A percentile compares a stretch with the other conserved stretches of the same genome.
phyloP scores from a whole-genome alignment of 2,797 vertebrate genomes.

The Galago senegalensis region DNA sequence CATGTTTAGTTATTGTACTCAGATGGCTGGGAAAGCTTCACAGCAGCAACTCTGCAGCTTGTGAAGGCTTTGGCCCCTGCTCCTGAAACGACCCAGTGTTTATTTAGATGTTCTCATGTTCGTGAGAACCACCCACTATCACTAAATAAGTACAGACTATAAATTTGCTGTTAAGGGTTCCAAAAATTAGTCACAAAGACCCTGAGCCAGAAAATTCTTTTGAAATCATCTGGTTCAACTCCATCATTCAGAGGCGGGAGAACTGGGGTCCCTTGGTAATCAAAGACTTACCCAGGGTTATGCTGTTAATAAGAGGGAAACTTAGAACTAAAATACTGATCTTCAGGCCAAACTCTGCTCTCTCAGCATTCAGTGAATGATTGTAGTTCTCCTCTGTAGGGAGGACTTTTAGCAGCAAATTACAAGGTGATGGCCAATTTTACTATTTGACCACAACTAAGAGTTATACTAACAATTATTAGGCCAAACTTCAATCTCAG shows the following conservation, averaged over 20 bases:
- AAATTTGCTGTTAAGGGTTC: constrained; percentile 39
- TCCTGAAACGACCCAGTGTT: not conserved
- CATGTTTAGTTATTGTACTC: not conserved
- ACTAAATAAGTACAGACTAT: constrained; percentile 54
- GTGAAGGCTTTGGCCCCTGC: not conserved
- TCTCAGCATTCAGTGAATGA: not conserved
- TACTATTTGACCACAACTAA: not conserved
- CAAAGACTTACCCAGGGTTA: not conserved
- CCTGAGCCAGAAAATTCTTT: constrained; percentile 53
- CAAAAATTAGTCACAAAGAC: constrained; percentile 64
- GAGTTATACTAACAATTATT: not conserved
- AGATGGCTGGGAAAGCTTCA: not conserved
- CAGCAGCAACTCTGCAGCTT: not conserved
- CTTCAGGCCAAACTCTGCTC: not conserved
- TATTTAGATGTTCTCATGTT: constrained; percentile 57
- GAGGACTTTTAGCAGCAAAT: not conserved
- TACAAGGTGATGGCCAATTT: not conserved
- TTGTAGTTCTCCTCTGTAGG: not conserved
- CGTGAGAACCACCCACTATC: constrained; percentile 60
- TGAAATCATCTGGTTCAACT: constrained; percentile 32
- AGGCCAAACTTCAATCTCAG: not conserved
- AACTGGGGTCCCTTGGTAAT: not conserved
- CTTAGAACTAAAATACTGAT: not conserved
- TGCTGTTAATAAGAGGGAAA: not conserved
- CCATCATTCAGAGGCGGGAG: constrained; percentile 36